A percentile compares a stretch with the other conserved stretches of the same genome.
Conservation (phyloP, 1,140 invertebrate genomes). For the Zaprionus nigranus region DNA sequence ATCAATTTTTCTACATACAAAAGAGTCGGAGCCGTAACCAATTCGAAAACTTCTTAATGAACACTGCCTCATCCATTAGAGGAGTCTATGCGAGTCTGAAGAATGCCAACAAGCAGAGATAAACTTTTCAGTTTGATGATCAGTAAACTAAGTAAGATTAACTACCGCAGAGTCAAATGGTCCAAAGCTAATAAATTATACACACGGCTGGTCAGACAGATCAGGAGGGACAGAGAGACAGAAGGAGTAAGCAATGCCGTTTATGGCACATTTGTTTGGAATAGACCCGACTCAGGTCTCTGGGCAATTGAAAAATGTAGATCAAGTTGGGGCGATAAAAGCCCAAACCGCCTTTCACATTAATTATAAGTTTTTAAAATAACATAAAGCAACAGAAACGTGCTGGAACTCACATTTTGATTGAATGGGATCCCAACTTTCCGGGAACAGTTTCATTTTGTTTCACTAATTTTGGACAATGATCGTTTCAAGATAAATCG, state of each 20-base stretch:
- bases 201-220: background rate
- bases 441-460: conserved; percentile 76
- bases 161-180: conserved; percentile 57
- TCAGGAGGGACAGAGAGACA: background rate
- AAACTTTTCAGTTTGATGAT: conserved; percentile 61
- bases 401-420: conserved; percentile 65
- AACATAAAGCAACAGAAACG: conserved; percentile 54
- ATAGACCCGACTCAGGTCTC: conserved; percentile 32
- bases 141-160: conserved; percentile 74
- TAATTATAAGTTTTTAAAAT: conserved; percentile 81
- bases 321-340: conserved; percentile 78
- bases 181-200: conserved; percentile 76
- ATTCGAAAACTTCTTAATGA: conserved; percentile 56
- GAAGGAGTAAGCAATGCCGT: conserved; percentile 32
- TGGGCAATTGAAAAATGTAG: conserved; percentile 71
- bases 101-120: conserved; percentile 64
- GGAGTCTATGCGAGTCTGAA: conserved; percentile 26
- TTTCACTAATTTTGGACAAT: conserved; percentile 59
- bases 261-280: conserved; percentile 61
- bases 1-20: conserved; percentile 38
- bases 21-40: conserved; percentile 56
- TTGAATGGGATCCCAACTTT: conserved; percentile 59
- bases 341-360: conserved; percentile 67
- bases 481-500: conserved; percentile 61
- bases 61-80: conserved; percentile 41